Percentiles rank a stretch among this genome's conserved stretches.
Conservation (phyloP, 2,797 vertebrate species). For the Acipenser ruthenus region DNA sequence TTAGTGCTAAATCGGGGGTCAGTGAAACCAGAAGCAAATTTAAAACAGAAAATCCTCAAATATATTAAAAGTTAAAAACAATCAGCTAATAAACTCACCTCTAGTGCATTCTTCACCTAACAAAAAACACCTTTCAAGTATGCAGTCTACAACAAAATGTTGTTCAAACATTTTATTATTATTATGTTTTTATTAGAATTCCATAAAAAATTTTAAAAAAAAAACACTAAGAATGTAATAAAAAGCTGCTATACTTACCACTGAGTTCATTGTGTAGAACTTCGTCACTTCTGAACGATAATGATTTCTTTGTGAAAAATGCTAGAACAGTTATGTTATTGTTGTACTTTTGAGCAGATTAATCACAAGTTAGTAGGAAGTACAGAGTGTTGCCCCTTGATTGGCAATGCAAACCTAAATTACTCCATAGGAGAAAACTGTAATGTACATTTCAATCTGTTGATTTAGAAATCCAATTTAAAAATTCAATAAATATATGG, state of each 20-base stretch:
- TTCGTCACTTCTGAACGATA: not conserved
- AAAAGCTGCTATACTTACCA: not conserved
- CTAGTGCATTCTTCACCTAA: not conserved
- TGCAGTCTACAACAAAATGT: conserved; percentile 1
- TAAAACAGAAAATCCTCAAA: no score
- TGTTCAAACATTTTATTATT: not conserved
- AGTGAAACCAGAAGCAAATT: no score
- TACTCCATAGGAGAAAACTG: no score
- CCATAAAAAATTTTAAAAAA: no score
- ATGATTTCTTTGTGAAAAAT: not conserved
- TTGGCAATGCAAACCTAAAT: no score
- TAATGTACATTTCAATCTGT: no score
- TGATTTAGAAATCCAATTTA: no score
- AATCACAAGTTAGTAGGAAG: no score
- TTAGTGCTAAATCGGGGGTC: no score
- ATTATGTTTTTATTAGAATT: not conserved
- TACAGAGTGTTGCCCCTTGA: no score
- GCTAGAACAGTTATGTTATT: not conserved
- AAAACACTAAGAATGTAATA: no score
- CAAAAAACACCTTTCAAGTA: not conserved
- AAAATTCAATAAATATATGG: not conserved
- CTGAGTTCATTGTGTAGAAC: not conserved
- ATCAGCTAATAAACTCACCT: not conserved
- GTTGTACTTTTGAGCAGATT: not conserved
- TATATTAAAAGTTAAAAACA: no score